Conservation (phyloP, 2,797 vertebrate species). For the Diplodus puntazzo region DNA sequence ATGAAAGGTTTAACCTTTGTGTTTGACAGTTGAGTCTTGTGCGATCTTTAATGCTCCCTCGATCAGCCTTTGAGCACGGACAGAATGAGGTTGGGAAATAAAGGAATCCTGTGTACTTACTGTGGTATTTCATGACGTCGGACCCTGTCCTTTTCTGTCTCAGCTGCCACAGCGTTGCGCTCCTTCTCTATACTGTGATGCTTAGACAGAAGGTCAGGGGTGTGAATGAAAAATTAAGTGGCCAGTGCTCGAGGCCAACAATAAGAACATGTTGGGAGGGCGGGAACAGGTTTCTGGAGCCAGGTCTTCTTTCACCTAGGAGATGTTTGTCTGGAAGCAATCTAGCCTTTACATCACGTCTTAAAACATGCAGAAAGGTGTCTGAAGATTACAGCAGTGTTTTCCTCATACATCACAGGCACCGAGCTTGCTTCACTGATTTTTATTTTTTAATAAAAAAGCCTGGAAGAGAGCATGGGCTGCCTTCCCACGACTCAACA, state of each 20-base stretch:
- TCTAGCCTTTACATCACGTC: slow-evolving; percentile 69
- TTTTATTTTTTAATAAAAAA: slow-evolving; percentile 58
- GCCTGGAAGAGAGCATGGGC: slow-evolving; percentile 51
- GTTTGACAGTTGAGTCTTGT: slow-evolving; percentile 3
- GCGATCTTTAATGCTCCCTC: slow-evolving; percentile 36
- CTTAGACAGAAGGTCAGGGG: slow-evolving; percentile 66
- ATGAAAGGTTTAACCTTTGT: slow-evolving; percentile 40
- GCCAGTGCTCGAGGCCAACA: slow-evolving; percentile 59
- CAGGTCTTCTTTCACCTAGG: slow-evolving; percentile 66
- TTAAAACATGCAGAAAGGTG: slow-evolving; percentile 58
- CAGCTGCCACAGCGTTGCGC: slow-evolving; percentile 30
- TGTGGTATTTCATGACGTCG: slow-evolving; percentile 63
- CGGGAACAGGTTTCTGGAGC: slow-evolving; percentile 40
- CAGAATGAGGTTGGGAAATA: slow-evolving; percentile 60
- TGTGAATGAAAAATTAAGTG: slow-evolving; percentile 69
- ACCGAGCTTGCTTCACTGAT: slow-evolving; percentile 49
- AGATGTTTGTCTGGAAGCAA: slow-evolving; percentile 75
- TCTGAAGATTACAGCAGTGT: slow-evolving; percentile 51
- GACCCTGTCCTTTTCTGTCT: slow-evolving; percentile 35
- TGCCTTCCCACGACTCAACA: slow-evolving; percentile 40
- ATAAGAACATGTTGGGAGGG: slow-evolving; percentile 59
- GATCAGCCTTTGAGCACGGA: slow-evolving; percentile 55
- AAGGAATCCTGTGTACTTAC: slow-evolving; percentile 59
- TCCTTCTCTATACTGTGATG: slow-evolving; percentile 38
- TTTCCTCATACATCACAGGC: slow-evolving; percentile 57